Base-by-base conservation (phyloP, 2,888 invertebrate species). In the Drosophila picticornis region DNA sequence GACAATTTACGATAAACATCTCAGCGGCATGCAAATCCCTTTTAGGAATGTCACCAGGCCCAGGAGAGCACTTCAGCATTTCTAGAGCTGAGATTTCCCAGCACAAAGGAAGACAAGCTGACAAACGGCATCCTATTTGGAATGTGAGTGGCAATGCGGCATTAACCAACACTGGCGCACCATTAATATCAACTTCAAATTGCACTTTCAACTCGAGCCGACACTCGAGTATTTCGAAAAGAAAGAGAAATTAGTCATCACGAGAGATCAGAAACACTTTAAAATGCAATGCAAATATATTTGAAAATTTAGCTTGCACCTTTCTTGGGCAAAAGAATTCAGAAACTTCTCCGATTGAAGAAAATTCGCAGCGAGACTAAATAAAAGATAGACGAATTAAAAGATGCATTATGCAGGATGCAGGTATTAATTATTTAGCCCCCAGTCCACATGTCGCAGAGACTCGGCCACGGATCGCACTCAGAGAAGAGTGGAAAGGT, bases 1-100 rank as follows among this genome's bases (percentile, higher is more conserved):
- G 80, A 89, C 89, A 86, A 87, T 87, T 90, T 87, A 73, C 87
- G 87, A 90, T 89, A 90, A 90, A 89, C 90, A 87, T 87, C 90
- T 90, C 87, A 84, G 88, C 84, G 90, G 87, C 88, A 87, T 89
- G 90, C 87, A 90, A 90, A 90, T 89, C 87, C 87, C 81, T 90
- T 84, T 88, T 88, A 88, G 80, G 74, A 82, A 82, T 70, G 76
- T 83, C 80, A 80, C 53, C 83, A 83, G 70, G 89, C 89, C 67
- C 81, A 74, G 81, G 69, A 83, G 89, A 72, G 84, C 84, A 75
- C 84, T 89, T 73, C 73, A 75, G 58, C 75, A 40, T 34, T 63
- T 61, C 36, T 40, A 80, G 65, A 31, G 56, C 55, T 55, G 36
- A 36, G 55, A 53, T 32, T 32, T 32, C 9, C 57, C 40, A 43